Evolutionary conservation across 2,113 vertebrate species (phyloP).

Genomic region (Tangachromis dhanisi): DNA sequence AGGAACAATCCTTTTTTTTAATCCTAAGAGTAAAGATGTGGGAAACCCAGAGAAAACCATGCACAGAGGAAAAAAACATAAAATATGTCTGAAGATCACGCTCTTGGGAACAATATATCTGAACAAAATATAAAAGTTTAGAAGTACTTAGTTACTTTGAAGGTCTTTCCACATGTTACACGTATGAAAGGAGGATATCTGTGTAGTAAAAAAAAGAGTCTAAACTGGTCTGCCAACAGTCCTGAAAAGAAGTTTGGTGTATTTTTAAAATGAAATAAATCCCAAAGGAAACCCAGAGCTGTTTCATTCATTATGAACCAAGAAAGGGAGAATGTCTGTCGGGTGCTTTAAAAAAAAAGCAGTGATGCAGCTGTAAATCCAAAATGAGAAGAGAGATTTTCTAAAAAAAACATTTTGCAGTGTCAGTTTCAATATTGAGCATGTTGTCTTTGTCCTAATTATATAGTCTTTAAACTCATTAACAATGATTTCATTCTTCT

Average conservation of each 20-base stretch:
- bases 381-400: neutral
- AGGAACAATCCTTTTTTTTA: neutral
- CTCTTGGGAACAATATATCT: neutral
- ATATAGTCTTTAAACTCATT: neutral
- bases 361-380: neutral
- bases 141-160: neutral
- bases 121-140: neutral
- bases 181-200: neutral
- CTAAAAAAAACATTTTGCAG: neutral
- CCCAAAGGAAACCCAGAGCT: neutral
- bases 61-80: neutral
- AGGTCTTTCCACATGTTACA: neutral
- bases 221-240: neutral
- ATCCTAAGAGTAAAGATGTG: neutral
- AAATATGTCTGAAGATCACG: neutral
- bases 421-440: neutral
- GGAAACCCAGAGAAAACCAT: neutral
- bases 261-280: neutral
- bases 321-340: neutral
- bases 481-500: neutral
- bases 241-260: neutral
- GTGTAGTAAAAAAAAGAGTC: neutral
- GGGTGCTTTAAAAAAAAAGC: neutral
- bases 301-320: neutral
- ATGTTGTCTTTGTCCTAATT: neutral